Evolutionary conservation across 2,888 invertebrate species (phyloP).

Genomic region (Spodoptera exigua): DNA sequence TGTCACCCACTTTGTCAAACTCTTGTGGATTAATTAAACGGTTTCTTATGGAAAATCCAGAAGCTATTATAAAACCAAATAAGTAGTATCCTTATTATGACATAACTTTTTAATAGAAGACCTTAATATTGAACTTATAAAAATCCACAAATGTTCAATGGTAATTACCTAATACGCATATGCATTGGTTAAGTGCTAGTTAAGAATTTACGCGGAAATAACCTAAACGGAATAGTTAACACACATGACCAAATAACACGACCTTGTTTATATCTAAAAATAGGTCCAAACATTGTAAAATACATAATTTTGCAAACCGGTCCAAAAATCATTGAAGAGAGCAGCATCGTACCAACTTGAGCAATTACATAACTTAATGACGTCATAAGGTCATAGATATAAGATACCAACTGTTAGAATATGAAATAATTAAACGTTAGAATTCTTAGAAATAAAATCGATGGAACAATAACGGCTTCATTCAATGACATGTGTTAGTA

Average conservation of each 20-base stretch:
- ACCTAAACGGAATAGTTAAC: neutral
- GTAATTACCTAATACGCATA: conserved; percentile 1
- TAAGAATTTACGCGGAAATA: conserved; percentile 23
- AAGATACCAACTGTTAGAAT: conserved; percentile 16
- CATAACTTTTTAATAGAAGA: neutral
- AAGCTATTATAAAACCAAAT: no score
- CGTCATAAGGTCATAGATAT: conserved; percentile 16
- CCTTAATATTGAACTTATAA: conserved; percentile 11
- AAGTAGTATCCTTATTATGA: no score
- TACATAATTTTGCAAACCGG: conserved; percentile 10
- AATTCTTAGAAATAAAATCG: conserved; percentile 42
- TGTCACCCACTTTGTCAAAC: no score
- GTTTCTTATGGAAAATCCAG: no score
- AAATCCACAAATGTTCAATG: conserved; percentile 4
- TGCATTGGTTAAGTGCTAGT: neutral
- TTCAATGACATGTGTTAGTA: conserved; percentile 15
- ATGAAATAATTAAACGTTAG: conserved; percentile 24
- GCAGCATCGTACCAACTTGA: neutral
- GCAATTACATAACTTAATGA: conserved; percentile 7
- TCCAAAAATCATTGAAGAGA: conserved; percentile 5
- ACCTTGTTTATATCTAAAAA: conserved; percentile 11
- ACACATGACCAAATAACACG: neutral
- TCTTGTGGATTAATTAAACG: no score
- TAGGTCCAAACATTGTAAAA: conserved; percentile 4
- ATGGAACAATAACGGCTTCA: conserved; percentile 26